Conservation (phyloP, 2,797 vertebrate species). For the Sparidentex hasta region DNA sequence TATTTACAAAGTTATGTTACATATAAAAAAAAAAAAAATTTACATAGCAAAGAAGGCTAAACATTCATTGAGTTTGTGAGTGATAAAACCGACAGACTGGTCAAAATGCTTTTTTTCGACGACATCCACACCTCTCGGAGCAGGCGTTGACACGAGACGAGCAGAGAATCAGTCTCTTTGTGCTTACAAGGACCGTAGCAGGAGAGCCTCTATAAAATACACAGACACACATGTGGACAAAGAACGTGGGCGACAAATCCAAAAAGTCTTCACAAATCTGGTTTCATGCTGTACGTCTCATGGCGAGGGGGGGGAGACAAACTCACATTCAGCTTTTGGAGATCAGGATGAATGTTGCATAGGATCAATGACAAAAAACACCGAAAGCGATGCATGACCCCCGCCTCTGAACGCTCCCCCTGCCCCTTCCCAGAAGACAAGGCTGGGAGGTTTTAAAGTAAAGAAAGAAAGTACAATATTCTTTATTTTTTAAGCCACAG, state of each 20-base stretch:
- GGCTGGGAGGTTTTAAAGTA: slow-evolving; percentile 36
- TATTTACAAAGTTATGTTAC: slow-evolving; percentile 99
- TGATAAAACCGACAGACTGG: slow-evolving; percentile 83
- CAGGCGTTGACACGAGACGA: slow-evolving; percentile 80
- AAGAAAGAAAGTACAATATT: slow-evolving; percentile 42
- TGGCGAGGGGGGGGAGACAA: slow-evolving; percentile 20
- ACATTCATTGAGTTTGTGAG: slow-evolving; percentile 91
- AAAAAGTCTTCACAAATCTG: slow-evolving; percentile 81
- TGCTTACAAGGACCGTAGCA: slow-evolving; percentile 84
- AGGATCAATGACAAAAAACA: slow-evolving; percentile 87
- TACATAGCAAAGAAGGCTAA: slow-evolving; percentile 92
- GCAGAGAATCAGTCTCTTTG: slow-evolving; percentile 79
- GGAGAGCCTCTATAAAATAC: slow-evolving; percentile 80
- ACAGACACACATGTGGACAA: slow-evolving; percentile 75
- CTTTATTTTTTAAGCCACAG: slow-evolving; percentile 47
- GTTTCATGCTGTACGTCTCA: slow-evolving; percentile 84
- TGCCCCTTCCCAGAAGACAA: slow-evolving; percentile 52
- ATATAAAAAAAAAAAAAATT: slow-evolving; percentile 84
- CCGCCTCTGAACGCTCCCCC: slow-evolving; percentile 21
- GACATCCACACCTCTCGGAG: slow-evolving; percentile 79
- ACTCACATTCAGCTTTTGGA: slow-evolving; percentile 76
- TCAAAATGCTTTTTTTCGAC: slow-evolving; percentile 82
- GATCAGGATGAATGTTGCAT: slow-evolving; percentile 92
- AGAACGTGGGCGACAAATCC: slow-evolving; percentile 63
- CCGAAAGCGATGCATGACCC: slow-evolving; percentile 64